These are phyloP conservation scores for Lepisosteus oculatus DNA, from an alignment of 2,113 vertebrate species.

Conservation along the genomic window DNA sequence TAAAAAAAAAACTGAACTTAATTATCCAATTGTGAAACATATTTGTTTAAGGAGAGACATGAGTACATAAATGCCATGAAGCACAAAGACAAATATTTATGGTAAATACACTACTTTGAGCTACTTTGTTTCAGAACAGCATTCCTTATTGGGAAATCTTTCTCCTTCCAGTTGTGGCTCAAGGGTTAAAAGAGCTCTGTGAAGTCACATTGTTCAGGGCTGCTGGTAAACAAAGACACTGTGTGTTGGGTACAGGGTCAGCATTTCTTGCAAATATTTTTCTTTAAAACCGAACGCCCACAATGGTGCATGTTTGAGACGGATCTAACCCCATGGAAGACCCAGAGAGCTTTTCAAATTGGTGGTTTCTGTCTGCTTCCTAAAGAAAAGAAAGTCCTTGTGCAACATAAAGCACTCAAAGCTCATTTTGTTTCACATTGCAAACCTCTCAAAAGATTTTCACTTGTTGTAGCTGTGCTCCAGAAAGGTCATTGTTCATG, in stretches of 20 bases:
- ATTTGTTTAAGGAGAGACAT: too few species aligned
- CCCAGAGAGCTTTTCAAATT: slow-evolving; percentile 2
- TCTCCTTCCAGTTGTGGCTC: slow-evolving; percentile 4
- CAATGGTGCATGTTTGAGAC: slow-evolving; percentile 13
- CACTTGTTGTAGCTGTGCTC: too few species aligned
- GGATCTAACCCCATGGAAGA: background rate
- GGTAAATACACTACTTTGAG: slow-evolving; percentile 9
- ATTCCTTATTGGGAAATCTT: slow-evolving; percentile 9
- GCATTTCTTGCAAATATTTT: slow-evolving; percentile 38
- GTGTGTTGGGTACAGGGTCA: slow-evolving; percentile 28
- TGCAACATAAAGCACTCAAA: background rate
- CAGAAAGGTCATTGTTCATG: too few species aligned
- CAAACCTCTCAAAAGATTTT: too few species aligned
- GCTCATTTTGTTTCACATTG: too few species aligned
- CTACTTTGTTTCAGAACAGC: slow-evolving; percentile 15
- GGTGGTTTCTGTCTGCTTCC: background rate
- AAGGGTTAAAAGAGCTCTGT: slow-evolving; percentile 29
- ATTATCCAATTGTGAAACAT: too few species aligned
- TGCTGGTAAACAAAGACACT: slow-evolving; percentile 39
- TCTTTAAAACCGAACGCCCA: slow-evolving; percentile 30
- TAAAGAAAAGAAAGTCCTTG: background rate
- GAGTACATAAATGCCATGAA: background rate
- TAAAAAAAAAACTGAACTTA: too few species aligned
- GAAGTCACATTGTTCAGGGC: slow-evolving; percentile 43
- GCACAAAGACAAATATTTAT: slow-evolving; percentile 31